Percentiles rank a stretch among this genome's conserved stretches.
Conservation (phyloP, 2,888 invertebrate species). For the Cheilosia impressa region DNA sequence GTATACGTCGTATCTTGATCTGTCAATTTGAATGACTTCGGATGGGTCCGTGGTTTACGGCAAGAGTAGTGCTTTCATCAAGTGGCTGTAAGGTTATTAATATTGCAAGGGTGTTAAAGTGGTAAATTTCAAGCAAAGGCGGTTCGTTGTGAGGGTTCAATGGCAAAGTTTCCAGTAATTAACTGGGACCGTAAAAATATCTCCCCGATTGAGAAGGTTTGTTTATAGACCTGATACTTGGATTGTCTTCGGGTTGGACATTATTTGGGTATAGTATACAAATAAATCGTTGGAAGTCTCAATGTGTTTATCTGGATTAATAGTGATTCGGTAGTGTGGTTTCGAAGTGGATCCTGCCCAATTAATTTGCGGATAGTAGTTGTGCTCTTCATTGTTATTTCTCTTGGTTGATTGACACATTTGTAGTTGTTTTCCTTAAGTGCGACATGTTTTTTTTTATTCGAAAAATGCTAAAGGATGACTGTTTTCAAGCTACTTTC, state of each 20-base stretch:
- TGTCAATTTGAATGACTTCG: slow-evolving; percentile 59
- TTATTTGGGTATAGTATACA: not conserved
- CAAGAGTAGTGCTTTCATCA: slow-evolving; percentile 21
- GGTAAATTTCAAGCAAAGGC: slow-evolving; percentile 29
- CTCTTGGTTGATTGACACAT: too few relatives aligned
- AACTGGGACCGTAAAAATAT: slow-evolving; percentile 35
- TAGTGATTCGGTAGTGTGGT: not conserved
- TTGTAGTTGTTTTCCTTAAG: not conserved
- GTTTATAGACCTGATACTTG: not conserved
- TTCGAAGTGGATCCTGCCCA: not conserved
- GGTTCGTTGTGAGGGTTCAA: slow-evolving; percentile 7
- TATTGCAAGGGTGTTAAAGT: slow-evolving; percentile 45
- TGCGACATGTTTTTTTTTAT: not conserved
- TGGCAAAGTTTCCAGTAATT: slow-evolving; percentile 51
- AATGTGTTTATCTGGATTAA: not conserved
- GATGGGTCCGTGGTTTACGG: slow-evolving; percentile 45
- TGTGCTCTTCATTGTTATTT: too few relatives aligned
- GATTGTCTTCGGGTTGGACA: not conserved
- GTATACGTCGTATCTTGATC: slow-evolving; percentile 42
- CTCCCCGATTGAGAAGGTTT: slow-evolving; percentile 15
- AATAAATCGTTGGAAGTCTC: not conserved
- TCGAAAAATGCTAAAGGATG: too few relatives aligned
- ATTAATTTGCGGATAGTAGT: too few relatives aligned
- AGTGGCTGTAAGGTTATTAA: slow-evolving; percentile 41
- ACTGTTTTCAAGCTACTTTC: too few relatives aligned